A percentile compares a stretch with the other conserved stretches of the same genome.
These are phyloP conservation scores for Oxyruncus cristatus DNA, from an alignment of 2,113 vertebrate genomes.

Conservation along the genomic window DNA sequence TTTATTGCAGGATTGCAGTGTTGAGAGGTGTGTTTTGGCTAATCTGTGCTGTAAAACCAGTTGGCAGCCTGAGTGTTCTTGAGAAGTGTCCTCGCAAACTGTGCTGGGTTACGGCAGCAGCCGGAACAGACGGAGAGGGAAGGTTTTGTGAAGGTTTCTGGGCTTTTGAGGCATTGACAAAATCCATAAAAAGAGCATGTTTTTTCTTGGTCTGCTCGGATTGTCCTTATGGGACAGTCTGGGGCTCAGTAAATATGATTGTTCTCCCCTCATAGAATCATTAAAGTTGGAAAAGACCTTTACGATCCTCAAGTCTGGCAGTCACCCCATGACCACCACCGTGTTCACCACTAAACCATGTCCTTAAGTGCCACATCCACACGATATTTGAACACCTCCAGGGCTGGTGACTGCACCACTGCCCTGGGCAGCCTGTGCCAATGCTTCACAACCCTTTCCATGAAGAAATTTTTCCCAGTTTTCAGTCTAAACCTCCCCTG, in stretches of 20 bases:
- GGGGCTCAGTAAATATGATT: not conserved
- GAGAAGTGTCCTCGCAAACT: not conserved
- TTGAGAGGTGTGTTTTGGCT: not conserved
- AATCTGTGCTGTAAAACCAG: not conserved
- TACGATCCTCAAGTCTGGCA: not conserved
- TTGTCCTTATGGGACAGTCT: accelerated
- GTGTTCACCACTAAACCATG: not conserved
- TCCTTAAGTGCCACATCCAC: not conserved
- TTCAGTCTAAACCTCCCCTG: not conserved
- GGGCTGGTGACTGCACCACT: not conserved
- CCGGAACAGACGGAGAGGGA: accelerated
- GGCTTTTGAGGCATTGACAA: not conserved
- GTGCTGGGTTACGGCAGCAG: not conserved
- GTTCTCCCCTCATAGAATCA: not conserved
- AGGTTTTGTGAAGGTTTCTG: not conserved
- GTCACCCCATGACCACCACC: not conserved
- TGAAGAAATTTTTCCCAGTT: not conserved
- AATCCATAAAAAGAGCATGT: not conserved
- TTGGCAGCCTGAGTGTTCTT: not conserved
- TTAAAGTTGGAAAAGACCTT: not conserved
- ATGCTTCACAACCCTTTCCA: not conserved
- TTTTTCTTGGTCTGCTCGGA: not conserved
- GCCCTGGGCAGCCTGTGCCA: not conserved
- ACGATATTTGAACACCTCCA: not conserved
- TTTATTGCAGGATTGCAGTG: not conserved